Conservation (phyloP, 2,888 invertebrate species). For the Limenitis camilla region DNA sequence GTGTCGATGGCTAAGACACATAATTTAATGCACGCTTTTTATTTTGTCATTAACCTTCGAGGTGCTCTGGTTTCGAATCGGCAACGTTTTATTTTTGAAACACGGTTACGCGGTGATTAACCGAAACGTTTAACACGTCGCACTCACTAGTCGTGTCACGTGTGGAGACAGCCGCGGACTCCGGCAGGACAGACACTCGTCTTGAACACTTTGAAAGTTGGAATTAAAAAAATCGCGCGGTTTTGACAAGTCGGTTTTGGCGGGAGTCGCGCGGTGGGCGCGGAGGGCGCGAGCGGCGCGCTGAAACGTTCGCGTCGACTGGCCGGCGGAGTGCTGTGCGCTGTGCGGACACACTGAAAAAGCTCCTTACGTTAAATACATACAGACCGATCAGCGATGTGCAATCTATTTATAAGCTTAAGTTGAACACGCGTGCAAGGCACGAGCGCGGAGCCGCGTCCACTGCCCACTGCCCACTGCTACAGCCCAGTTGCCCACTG, state of each 20-base stretch:
- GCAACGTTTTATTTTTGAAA: constrained; percentile 70
- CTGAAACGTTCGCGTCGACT: constrained; percentile 55
- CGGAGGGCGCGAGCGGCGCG: constrained; percentile 56
- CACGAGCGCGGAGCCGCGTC: constrained; percentile 28
- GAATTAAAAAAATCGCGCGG: constrained; percentile 29
- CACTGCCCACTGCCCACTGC: constrained; percentile 22
- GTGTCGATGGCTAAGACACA: constrained; percentile 47
- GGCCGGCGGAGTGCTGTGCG: constrained; percentile 28
- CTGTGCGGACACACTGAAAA: constrained; percentile 49
- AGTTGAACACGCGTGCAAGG: constrained; percentile 62
- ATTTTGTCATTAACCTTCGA: constrained; percentile 72
- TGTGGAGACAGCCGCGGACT: constrained; percentile 16
- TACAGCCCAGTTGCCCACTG: too few species aligned
- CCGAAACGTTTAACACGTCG: constrained; percentile 39
- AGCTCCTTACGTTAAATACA: constrained; percentile 65
- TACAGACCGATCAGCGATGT: constrained; percentile 60
- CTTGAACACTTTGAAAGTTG: constrained; percentile 18
- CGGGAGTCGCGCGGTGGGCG: constrained; percentile 42
- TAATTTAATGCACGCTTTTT: constrained; percentile 65
- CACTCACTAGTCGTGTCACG: constrained; percentile 36
- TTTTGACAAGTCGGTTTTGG: constrained; percentile 43
- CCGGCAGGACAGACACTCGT: constrained; percentile 4
- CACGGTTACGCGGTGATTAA: constrained; percentile 59
- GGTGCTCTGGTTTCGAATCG: constrained; percentile 69
- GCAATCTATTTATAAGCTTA: constrained; percentile 71